Conservation (phyloP, 2,888 invertebrate genomes). For the Timema cristinae region DNA sequence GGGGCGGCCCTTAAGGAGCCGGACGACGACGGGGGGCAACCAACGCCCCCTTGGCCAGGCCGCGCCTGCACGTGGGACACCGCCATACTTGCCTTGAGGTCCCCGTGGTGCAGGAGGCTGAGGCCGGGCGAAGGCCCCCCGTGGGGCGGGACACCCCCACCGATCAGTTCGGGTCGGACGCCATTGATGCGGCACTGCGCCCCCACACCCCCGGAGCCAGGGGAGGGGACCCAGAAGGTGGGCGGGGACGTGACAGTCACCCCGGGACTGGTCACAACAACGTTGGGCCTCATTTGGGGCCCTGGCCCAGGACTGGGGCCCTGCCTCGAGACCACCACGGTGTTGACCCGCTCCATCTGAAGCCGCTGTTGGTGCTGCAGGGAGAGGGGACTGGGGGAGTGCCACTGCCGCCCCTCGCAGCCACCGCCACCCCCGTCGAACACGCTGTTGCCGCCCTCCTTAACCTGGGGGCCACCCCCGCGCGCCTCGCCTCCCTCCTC, state of each 20-base stretch:
- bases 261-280: conserved; percentile 23
- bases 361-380: conserved; percentile 36
- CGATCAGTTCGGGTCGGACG: conserved; percentile 77
- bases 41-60: conserved; percentile 22
- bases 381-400: conserved; percentile 12
- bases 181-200: conserved; percentile 60
- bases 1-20: conserved; percentile 61
- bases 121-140: conserved; percentile 18
- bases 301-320: conserved; percentile 31
- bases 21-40: conserved; percentile 35
- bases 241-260: conserved; percentile 26
- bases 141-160: conserved; percentile 44
- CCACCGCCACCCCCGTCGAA: conserved; percentile 41
- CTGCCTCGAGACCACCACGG: conserved; percentile 7
- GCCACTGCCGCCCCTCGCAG: conserved; percentile 17
- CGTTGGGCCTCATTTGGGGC: conserved; percentile 32
- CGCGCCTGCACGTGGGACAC: conserved; percentile 26
- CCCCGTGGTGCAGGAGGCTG: conserved; percentile 42
- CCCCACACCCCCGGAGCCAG: conserved; percentile 23
- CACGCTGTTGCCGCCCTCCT: conserved; percentile 36
- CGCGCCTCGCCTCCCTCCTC: conserved; percentile 25
- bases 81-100: conserved; percentile 40
- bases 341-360: conserved; percentile 16
- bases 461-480: conserved; percentile 35
- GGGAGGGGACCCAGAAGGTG: conserved; percentile 31